Evolutionary conservation across 2,888 invertebrate genomes (phyloP), one percentile per base, ranked within the genome.

Genomic region (Leptinotarsa rubiginosa): DNA sequence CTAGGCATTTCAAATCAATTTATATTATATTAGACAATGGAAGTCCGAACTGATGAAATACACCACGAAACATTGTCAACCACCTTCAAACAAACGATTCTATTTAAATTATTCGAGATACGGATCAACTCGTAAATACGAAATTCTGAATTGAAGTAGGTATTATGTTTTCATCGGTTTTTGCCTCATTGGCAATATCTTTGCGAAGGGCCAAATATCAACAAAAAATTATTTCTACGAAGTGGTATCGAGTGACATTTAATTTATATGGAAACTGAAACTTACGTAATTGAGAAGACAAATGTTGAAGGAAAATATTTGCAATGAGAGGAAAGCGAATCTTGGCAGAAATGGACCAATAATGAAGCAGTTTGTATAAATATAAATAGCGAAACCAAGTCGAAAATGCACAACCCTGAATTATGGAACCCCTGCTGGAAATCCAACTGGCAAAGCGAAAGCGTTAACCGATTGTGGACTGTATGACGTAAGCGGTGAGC

Each of bases 61-160:
- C n/a, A n/a, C n/a, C n/a, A n/a, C n/a, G n/a, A n/a, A n/a, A n/a
- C n/a, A n/a, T n/a, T n/a, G n/a, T n/a, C n/a, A n/a, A n/a, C n/a
- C n/a, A n/a, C n/a, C n/a, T n/a, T n/a, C n/a, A n/a, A n/a, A n/a
- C n/a, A n/a, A n/a, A n/a, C n/a, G 52, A 52, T 52, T 54, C 18
- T 7, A 4, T 20, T 54, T 54, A 12, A 54, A 54, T 54, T 54
- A 20, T n/a, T 54, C 20, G 12, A n/a, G 20, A 18, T n/a, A 54
- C 10, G 4, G 10, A 12, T 54, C 5, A 20, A 54, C 18, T 54
- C 18, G n/a, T 54, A 10, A 18, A 54, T n/a, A 54, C 10, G 54
- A n/a, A 18, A 54, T n/a, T 54, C n/a, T n/a, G n/a, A 54, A 54
- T 18, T 54, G 54, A 54, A 54, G 16, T n/a, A n/a, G n/a, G n/a